Percentiles rank a stretch among this genome's conserved stretches.
phyloP scores from a whole-genome alignment of 2,888 invertebrate species.

The Apodemia mormo region DNA sequence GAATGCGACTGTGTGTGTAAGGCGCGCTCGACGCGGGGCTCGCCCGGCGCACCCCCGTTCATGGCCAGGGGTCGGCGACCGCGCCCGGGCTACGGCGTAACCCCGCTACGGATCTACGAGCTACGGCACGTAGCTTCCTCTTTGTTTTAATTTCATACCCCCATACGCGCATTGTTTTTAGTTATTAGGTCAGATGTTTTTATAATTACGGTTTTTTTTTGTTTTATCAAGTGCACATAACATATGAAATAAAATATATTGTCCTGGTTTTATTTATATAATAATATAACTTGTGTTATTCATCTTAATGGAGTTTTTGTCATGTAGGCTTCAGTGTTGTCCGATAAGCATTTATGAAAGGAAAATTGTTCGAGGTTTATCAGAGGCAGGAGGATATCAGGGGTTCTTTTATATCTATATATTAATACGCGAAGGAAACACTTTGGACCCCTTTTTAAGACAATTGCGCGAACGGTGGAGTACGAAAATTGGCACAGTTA shows the following conservation, averaged over 20 bases:
- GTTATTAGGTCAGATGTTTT: constrained; percentile 61
- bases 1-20: constrained; percentile 33
- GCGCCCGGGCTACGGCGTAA: constrained; percentile 76
- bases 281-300: neutral
- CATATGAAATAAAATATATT: constrained; percentile 11
- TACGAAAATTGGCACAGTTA: too few species aligned
- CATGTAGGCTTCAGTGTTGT: too few species aligned
- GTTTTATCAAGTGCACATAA: neutral
- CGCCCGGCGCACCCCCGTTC: constrained; percentile 73
- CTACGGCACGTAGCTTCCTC: constrained; percentile 71
- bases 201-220: constrained; percentile 25
- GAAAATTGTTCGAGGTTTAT: too few species aligned
- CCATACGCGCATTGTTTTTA: constrained; percentile 45
- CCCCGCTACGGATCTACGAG: constrained; percentile 67
- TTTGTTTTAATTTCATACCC: constrained; percentile 58
- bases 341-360: too few species aligned
- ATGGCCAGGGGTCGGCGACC: constrained; percentile 82
- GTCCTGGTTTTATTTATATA: neutral
- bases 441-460: too few species aligned
- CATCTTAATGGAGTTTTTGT: too few species aligned
- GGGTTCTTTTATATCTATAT: too few species aligned
- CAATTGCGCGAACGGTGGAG: too few species aligned
- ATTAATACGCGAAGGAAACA: too few species aligned
- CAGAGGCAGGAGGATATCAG: too few species aligned
- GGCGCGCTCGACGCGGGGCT: constrained; percentile 48